phyloP scores from a whole-genome alignment of 2,113 vertebrate species.

The Coryphaenoides rupestris region DNA sequence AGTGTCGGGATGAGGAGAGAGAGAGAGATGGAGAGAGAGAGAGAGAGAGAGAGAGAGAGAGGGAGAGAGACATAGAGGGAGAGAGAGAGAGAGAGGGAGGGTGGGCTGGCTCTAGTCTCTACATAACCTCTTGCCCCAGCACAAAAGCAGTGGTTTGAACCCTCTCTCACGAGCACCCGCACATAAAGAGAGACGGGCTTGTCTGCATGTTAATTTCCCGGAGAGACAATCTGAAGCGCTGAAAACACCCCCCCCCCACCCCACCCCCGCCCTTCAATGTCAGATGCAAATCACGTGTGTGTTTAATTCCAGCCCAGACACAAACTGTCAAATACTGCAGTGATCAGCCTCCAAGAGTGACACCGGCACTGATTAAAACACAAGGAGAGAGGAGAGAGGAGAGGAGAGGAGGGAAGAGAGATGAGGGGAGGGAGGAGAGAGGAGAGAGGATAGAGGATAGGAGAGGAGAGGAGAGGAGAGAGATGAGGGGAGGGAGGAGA shows the following conservation, averaged over 20 bases:
- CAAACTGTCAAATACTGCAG: constrained; percentile 58
- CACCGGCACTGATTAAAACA: constrained; percentile 56
- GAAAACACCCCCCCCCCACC: constrained; percentile 17
- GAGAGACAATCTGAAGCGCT: constrained; percentile 52
- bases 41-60: too few species aligned
- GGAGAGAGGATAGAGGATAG: too few species aligned
- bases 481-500: background rate
- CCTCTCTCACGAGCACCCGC: constrained; percentile 42
- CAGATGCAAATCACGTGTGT: constrained; percentile 65
- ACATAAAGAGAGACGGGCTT: constrained; percentile 46
- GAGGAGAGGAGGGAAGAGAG: too few species aligned
- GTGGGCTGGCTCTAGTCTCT: constrained; percentile 57
- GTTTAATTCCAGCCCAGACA: constrained; percentile 64
- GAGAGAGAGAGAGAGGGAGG: too few species aligned
- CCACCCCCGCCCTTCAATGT: constrained; percentile 50
- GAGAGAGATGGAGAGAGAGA: too few species aligned
- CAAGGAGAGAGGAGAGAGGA: too few species aligned
- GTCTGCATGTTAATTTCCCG: constrained; percentile 61
- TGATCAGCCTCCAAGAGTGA: constrained; percentile 56
- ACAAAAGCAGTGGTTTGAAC: constrained; percentile 62
- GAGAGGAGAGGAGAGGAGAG: too few species aligned
- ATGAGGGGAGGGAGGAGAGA: too few species aligned
- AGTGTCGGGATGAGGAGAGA: constrained; percentile 63
- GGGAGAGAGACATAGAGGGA: too few species aligned
- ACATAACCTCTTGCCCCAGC: constrained; percentile 62